A percentile compares a stretch with the other conserved stretches of the same genome.
Conservation (phyloP, 2,113 vertebrate species). For the Mustelus asterias region DNA sequence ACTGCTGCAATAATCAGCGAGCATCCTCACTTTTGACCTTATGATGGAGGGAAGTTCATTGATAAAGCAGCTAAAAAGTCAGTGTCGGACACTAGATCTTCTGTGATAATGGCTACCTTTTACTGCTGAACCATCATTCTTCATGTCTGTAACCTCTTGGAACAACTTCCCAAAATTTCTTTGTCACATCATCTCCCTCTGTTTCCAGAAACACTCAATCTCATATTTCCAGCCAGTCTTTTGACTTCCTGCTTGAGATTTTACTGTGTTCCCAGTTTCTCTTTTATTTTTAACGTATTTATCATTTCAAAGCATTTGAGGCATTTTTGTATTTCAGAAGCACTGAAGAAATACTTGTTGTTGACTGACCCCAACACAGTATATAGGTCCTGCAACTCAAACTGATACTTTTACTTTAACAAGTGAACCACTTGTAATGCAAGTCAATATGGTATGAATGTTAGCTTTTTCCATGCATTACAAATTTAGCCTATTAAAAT, state of each 20-base stretch:
- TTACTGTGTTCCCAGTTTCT: not conserved
- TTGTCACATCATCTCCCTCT: not conserved
- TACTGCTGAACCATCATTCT: not conserved
- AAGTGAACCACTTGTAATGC: not conserved
- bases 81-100: not conserved
- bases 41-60: too few relatives aligned
- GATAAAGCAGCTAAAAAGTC: not conserved
- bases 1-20: not conserved
- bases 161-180: not conserved
- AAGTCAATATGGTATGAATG: not conserved
- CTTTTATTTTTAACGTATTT: not conserved
- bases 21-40: not conserved
- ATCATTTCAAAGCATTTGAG: not conserved
- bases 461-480: not conserved
- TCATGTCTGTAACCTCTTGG: not conserved
- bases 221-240: not conserved
- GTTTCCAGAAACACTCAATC: not conserved
- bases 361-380: not conserved
- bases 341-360: not conserved
- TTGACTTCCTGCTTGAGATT: not conserved
- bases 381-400: not conserved
- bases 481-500: not conserved
- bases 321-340: not conserved
- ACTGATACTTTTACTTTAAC: not conserved
- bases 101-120: not conserved